Evolutionary conservation across 2,797 vertebrate genomes (phyloP).

Genomic region (Spheniscus humboldti): DNA sequence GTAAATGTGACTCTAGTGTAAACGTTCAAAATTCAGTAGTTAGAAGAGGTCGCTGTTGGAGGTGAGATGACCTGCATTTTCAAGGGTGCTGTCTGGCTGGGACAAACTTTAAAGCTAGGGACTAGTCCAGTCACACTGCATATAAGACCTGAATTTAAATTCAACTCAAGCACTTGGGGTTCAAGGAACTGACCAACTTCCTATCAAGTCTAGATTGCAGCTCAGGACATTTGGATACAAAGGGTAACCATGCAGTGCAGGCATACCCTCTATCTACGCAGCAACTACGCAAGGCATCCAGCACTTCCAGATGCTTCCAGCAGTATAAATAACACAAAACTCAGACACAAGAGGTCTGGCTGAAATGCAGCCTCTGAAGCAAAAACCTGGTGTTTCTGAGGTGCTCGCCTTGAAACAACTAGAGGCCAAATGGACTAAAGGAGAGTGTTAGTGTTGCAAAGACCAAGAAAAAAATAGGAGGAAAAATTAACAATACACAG

Average conservation of each 20-base stretch:
- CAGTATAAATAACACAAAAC: background rate
- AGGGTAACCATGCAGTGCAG: background rate
- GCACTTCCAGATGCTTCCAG: background rate
- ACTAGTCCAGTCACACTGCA: background rate
- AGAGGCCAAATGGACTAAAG: background rate
- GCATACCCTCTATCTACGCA: background rate
- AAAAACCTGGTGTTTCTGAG: background rate
- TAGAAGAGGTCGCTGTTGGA: background rate
- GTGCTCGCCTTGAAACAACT: background rate
- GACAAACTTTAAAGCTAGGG: background rate
- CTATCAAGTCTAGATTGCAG: background rate
- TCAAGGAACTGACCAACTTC: background rate
- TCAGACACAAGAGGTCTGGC: background rate
- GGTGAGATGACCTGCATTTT: background rate
- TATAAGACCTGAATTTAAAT: background rate
- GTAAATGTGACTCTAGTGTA: background rate
- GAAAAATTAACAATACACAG: background rate
- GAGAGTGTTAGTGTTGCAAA: fast-evolving
- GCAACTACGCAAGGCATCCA: background rate
- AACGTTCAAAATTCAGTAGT: background rate
- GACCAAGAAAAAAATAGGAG: fast-evolving
- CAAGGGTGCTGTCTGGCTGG: background rate
- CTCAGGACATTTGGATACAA: background rate
- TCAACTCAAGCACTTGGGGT: background rate
- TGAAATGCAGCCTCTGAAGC: background rate